Conservation (phyloP, 2,113 vertebrate genomes). For the Hiodon tergisus region DNA sequence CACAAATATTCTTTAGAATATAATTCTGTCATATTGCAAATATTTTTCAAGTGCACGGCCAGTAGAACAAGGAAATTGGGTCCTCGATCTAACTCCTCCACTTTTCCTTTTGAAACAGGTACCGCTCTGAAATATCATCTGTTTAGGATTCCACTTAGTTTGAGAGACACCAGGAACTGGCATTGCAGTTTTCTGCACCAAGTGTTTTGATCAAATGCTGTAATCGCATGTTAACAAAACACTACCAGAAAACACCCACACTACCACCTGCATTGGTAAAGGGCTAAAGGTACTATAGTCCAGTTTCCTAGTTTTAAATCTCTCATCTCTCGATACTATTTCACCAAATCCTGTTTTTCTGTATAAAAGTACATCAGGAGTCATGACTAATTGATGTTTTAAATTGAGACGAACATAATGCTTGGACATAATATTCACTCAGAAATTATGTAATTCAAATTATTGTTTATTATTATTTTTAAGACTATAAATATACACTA, state of each 20-base stretch:
- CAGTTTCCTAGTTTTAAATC: not conserved
- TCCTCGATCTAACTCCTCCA: conserved; percentile 1
- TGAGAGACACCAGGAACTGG: conserved; percentile 27
- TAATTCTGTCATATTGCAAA: not conserved
- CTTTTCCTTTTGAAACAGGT: not conserved
- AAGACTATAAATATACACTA: too few species aligned
- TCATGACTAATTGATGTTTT: too few species aligned
- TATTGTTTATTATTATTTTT: too few species aligned
- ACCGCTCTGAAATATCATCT: conserved; percentile 30
- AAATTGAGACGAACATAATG: too few species aligned
- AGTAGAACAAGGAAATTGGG: not conserved
- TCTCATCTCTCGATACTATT: not conserved
- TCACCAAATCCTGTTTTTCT: not conserved
- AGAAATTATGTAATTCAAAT: too few species aligned
- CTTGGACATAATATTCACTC: too few species aligned
- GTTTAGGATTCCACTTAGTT: conserved; percentile 12
- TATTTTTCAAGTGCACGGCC: not conserved
- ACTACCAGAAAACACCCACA: conserved; percentile 28
- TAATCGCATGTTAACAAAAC: conserved; percentile 51
- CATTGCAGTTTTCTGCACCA: conserved; percentile 42
- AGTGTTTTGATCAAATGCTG: conserved; percentile 41
- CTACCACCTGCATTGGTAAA: conserved; percentile 40
- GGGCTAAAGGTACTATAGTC: not conserved
- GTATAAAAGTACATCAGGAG: too few species aligned
- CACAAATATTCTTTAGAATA: too few species aligned